phyloP scores from a whole-genome alignment of 2,888 invertebrate species.

The Dermolepida albohirtum region DNA sequence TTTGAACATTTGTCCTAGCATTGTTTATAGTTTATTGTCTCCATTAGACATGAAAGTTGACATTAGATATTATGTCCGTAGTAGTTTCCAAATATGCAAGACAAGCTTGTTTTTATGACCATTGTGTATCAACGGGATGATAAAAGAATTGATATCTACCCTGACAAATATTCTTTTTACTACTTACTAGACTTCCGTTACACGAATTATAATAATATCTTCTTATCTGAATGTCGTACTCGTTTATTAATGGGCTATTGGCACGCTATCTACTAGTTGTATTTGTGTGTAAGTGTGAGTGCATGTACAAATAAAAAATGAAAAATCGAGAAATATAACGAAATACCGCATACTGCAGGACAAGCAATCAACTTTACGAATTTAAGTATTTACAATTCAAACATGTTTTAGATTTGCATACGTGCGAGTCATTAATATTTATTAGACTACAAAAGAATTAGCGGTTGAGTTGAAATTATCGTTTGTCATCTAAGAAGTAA shows the following conservation, averaged over 20 bases:
- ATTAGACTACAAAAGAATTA: slow-evolving; percentile 28
- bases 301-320: background rate
- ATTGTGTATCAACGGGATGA: background rate
- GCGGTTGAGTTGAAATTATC: slow-evolving; percentile 16
- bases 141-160: background rate
- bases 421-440: slow-evolving; percentile 32
- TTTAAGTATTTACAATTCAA: slow-evolving; percentile 29
- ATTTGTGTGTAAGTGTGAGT: slow-evolving; percentile 12
- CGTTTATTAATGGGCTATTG: slow-evolving; percentile 26
- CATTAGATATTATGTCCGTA: background rate
- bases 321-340: slow-evolving; percentile 24
- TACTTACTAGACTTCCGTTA: slow-evolving; percentile 21
- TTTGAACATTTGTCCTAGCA: background rate
- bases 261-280: slow-evolving; percentile 22
- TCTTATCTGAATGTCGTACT: slow-evolving; percentile 24
- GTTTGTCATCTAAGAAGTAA: slow-evolving; percentile 23
- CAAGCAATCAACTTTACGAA: slow-evolving; percentile 22
- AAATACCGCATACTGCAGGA: slow-evolving; percentile 28
- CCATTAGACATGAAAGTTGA: background rate
- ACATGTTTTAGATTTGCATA: slow-evolving; percentile 33
- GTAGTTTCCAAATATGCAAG: no score
- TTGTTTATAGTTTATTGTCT: background rate
- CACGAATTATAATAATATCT: slow-evolving; percentile 28
- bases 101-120: background rate
- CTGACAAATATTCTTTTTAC: slow-evolving; percentile 1